These are phyloP conservation scores for Aphis craccivora DNA, from an alignment of 1,140 invertebrate species.

Conservation along the genomic window DNA sequence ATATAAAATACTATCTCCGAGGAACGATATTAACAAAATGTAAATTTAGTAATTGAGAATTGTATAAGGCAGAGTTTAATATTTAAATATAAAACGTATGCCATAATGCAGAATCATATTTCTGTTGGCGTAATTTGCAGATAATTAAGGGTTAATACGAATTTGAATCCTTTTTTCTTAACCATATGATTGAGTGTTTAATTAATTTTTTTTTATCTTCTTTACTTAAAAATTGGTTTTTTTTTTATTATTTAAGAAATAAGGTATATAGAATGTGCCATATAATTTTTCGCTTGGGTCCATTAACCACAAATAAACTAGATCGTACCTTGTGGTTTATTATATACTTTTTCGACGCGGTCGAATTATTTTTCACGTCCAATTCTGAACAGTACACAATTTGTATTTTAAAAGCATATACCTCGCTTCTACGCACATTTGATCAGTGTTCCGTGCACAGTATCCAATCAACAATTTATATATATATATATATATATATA, in stretches of 20 bases:
- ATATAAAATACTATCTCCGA: not conserved
- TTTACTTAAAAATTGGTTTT: not conserved
- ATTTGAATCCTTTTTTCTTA: not conserved
- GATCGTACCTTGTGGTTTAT: not conserved
- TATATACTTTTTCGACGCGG: not conserved
- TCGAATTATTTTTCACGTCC: slow-evolving; percentile 5
- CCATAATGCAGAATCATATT: not conserved
- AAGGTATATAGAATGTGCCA: no score
- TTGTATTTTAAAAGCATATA: slow-evolving; percentile 1
- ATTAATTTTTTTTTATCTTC: not conserved
- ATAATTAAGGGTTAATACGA: not conserved
- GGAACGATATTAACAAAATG: not conserved
- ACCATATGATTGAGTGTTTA: not conserved
- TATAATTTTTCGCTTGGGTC: not conserved
- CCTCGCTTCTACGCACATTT: slow-evolving; percentile 12
- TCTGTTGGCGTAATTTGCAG: not conserved
- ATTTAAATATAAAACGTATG: not conserved
- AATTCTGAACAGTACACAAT: not conserved
- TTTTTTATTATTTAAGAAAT: not conserved
- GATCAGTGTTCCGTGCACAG: not conserved
- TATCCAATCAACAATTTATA: not conserved
- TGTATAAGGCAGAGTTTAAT: not conserved
- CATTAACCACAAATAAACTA: not conserved
- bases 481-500: no score
- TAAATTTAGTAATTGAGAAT: not conserved